Conservation (phyloP, 30 jellyfish, hydroid and myxozoan genomes). For the Nemopilema nomurai region DNA sequence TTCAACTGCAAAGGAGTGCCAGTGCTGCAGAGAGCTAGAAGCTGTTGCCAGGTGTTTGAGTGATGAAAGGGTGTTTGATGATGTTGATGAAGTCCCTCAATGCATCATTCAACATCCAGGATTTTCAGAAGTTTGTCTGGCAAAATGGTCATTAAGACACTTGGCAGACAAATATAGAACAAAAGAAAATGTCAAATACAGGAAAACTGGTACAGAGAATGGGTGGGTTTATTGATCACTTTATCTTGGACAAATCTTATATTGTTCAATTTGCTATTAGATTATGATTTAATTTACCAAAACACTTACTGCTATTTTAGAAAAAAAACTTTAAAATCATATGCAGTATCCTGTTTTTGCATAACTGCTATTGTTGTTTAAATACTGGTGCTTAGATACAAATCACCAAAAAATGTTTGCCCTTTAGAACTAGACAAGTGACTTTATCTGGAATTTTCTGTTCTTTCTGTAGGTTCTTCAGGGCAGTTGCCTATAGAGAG, state of each 20-base stretch:
- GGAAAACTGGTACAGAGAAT: background rate
- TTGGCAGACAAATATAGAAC: background rate
- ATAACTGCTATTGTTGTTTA: background rate
- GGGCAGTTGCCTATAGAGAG: background rate
- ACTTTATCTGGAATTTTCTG: background rate
- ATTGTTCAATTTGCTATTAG: background rate
- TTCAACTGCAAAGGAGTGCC: background rate
- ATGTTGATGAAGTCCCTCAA: background rate
- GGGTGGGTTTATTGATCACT: background rate
- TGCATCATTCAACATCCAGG: background rate
- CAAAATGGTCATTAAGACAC: background rate
- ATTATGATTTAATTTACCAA: background rate
- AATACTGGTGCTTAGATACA: background rate
- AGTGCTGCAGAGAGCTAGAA: background rate
- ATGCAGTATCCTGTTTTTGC: background rate
- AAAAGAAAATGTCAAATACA: background rate
- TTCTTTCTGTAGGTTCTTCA: background rate
- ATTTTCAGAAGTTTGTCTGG: background rate
- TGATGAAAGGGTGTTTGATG: background rate
- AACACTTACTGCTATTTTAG: background rate
- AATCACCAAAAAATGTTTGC: background rate
- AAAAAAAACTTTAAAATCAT: background rate
- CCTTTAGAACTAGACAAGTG: background rate
- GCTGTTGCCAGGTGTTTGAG: background rate
- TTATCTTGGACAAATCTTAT: background rate